Percentiles rank a stretch among this genome's conserved stretches.
phyloP scores from a whole-genome alignment of 2,113 vertebrate genomes.

The Vidua macroura region DNA sequence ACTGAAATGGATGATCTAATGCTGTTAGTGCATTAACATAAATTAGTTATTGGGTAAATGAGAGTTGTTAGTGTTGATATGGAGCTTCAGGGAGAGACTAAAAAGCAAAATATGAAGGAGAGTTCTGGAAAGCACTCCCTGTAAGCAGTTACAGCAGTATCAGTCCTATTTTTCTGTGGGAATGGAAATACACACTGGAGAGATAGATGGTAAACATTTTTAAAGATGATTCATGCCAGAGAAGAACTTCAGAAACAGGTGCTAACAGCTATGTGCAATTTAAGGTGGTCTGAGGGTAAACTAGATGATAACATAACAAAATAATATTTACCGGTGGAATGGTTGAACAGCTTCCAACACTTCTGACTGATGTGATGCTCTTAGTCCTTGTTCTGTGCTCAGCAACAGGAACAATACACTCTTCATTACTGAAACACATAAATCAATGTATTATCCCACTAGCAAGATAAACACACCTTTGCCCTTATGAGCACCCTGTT shows the following conservation, averaged over 20 bases:
- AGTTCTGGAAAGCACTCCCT: background rate
- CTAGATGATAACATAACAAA: background rate
- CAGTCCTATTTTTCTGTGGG: background rate
- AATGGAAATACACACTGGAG: background rate
- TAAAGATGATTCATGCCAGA: background rate
- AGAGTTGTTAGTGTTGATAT: background rate
- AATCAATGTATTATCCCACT: background rate
- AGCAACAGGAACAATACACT: constrained; percentile 65
- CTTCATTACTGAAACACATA: constrained; percentile 76
- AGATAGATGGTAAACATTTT: background rate
- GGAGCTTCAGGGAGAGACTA: background rate
- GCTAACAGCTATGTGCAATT: background rate
- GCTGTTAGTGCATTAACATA: background rate
- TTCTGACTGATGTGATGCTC: constrained; percentile 80
- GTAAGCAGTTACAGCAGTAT: background rate
- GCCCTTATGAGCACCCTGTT: background rate
- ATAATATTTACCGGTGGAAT: constrained; percentile 83
- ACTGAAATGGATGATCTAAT: background rate
- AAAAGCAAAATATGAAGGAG: background rate
- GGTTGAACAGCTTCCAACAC: constrained; percentile 86
- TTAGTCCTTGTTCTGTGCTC: constrained; percentile 79
- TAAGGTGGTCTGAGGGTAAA: background rate
- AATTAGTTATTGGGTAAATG: background rate
- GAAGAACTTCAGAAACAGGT: background rate
- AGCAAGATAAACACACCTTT: background rate